A percentile compares a stretch with the other conserved stretches of the same genome.
Conservation (phyloP, 2,888 invertebrate genomes). For the Atherix ibis region DNA sequence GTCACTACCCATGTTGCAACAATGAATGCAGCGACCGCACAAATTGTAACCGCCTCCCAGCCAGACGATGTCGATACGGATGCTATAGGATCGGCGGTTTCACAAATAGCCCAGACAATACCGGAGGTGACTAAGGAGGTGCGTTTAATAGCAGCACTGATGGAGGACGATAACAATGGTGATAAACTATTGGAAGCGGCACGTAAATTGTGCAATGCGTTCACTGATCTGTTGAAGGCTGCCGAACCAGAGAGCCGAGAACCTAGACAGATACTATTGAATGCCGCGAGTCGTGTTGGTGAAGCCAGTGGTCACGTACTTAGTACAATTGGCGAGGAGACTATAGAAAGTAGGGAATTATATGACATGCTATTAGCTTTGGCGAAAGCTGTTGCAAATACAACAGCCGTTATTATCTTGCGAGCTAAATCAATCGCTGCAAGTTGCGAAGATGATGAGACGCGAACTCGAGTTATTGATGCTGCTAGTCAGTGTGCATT, state of each 20-base stretch:
- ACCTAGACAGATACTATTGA: conserved; percentile 83
- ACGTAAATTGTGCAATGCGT: conserved; percentile 78
- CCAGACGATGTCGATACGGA: conserved; percentile 88
- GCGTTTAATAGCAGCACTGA: conserved; percentile 75
- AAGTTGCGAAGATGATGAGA: conserved; percentile 52
- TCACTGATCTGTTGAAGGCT: conserved; percentile 84
- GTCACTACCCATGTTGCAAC: conserved; percentile 95
- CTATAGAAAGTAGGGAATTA: conserved; percentile 65
- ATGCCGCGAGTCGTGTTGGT: conserved; percentile 91
- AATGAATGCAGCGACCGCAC: conserved; percentile 98
- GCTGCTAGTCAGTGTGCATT: conserved; percentile 94
- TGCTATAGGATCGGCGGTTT: conserved; percentile 92
- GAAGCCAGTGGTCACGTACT: conserved; percentile 92
- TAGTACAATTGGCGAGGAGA: conserved; percentile 82
- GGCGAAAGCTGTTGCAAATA: conserved; percentile 95
- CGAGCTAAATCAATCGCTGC: conserved; percentile 94
- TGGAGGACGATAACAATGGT: conserved; percentile 74
- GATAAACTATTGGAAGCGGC: conserved; percentile 84
- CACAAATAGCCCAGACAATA: conserved; percentile 89
- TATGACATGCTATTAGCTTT: conserved; percentile 83
- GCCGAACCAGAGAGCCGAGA: conserved; percentile 91
- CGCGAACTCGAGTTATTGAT: conserved; percentile 56
- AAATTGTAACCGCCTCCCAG: conserved; percentile 82
- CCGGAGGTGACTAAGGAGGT: conserved; percentile 84
- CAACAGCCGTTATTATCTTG: conserved; percentile 88